Percentiles rank a stretch among this genome's conserved stretches.
These are phyloP conservation scores for Climacteris rufus DNA, from an alignment of 2,113 vertebrate species.

Conservation along the genomic window DNA sequence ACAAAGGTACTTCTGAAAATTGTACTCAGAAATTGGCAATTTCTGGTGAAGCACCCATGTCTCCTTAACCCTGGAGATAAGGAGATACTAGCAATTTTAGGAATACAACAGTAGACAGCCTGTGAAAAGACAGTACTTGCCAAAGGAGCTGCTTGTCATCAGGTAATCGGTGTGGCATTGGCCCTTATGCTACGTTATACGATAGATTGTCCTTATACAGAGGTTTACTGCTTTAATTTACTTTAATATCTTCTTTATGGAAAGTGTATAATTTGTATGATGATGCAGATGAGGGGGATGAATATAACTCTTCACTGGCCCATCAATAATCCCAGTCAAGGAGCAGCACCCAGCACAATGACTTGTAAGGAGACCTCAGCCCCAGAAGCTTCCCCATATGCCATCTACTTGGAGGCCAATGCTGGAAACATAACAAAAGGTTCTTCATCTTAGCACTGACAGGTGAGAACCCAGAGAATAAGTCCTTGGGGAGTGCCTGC, in stretches of 20 bases:
- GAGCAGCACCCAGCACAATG: neutral
- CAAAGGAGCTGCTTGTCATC: neutral
- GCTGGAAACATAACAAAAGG: neutral
- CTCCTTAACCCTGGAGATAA: neutral
- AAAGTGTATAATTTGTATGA: neutral
- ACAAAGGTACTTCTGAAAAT: neutral
- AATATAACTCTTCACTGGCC: neutral
- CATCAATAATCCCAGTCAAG: neutral
- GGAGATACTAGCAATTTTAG: neutral
- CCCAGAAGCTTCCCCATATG: accelerated
- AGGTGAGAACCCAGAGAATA: neutral
- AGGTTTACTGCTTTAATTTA: neutral
- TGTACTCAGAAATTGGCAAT: neutral
- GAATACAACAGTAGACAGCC: neutral
- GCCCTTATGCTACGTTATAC: accelerated
- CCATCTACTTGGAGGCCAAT: neutral
- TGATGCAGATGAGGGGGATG: neutral
- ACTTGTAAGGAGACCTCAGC: neutral
- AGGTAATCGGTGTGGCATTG: neutral
- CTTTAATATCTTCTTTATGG: neutral
- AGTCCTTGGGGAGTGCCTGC: neutral
- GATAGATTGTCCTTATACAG: neutral
- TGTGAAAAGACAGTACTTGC: neutral
- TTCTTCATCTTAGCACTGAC: neutral
- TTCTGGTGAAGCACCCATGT: neutral